Base-by-base conservation (phyloP, 2,888 invertebrate genomes). In the Epinotia ramella region DNA sequence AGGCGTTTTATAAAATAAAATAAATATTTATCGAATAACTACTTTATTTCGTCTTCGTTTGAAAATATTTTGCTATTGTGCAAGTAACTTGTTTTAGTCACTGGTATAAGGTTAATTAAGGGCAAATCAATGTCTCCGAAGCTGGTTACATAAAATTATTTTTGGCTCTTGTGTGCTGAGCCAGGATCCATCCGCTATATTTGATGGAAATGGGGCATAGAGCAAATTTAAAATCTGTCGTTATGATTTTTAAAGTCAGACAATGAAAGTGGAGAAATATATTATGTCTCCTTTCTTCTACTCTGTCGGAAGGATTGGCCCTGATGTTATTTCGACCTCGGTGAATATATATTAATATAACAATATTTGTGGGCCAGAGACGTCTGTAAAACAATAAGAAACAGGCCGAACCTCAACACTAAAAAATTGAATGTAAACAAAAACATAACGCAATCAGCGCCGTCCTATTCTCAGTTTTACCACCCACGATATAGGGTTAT, bases 401-500 rank as follows among this genome's bases (percentile, higher is more conserved):
- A 60, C 69, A 69, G 24, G 6, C 68, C 57, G 28, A 69, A 24
- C n/a, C n/a, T 24, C 18, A 68, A n/a, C 57, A 40, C 13, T 24
- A 64, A 68, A 57, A 33, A 60, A 53, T 53, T 1, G 5, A 59
- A 69, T 60, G 69, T 69, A 69, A 69, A 69, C 69, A 69, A 60
- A 46, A 60, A 69, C 69, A 40, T 40, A 46, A 69, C 9, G 46
- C 59, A 69, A 68, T 68, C 44, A 68, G 24, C n/a, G 24, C 44
- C 57, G 18, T 20, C n/a, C 69, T 46, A 60, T 69, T 69, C 46
- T 69, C 24, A 69, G n/a, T 60, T 44, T 69, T 59, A 69, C 69
- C 59, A 46, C 69, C 59, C 46, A 69, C 59, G 46, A 6, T 28
- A 69, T 69, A 69, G 46, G 69, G 69, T 69, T 67, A 67, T 67